A percentile compares a stretch with the other conserved stretches of the same genome.
phyloP scores from a whole-genome alignment of 2,113 vertebrate species.

The Atherinomorus stipes region DNA sequence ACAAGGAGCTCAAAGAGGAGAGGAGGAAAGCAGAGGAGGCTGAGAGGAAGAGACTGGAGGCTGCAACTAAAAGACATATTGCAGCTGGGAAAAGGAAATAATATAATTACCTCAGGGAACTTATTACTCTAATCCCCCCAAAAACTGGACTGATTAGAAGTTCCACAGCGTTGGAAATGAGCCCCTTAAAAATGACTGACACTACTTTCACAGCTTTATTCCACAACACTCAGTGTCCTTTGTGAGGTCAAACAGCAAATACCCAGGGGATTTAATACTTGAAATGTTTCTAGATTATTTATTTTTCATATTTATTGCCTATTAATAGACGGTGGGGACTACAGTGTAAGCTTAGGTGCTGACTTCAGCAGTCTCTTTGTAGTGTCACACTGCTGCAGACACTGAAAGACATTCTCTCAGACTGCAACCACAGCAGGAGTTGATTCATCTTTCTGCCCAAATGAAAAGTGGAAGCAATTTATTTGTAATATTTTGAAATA shows the following conservation, averaged over 20 bases:
- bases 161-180: neutral
- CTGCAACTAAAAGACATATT: constrained; percentile 77
- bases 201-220: constrained; percentile 2
- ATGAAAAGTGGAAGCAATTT: constrained; percentile 11
- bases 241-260: constrained; percentile 31
- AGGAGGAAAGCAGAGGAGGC: constrained; percentile 90
- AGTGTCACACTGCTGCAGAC: constrained; percentile 17
- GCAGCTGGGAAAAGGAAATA: constrained; percentile 75
- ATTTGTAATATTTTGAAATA: constrained; percentile 27
- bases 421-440: constrained; percentile 15
- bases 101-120: constrained; percentile 44
- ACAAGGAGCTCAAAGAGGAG: constrained; percentile 95
- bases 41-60: constrained; percentile 84
- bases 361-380: constrained; percentile 28
- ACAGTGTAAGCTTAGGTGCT: constrained; percentile 47
- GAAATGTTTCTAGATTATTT: constrained; percentile 75
- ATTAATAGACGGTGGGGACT: constrained; percentile 41
- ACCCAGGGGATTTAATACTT: constrained; percentile 72
- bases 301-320: constrained; percentile 83
- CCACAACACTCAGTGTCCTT: constrained; percentile 27
- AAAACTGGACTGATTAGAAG: neutral
- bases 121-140: neutral
- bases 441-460: constrained; percentile 3
- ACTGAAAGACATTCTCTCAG: neutral
- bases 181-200: constrained; percentile 22